Evolutionary conservation across 2,888 invertebrate genomes (phyloP).

Genomic region (Epinotia nisella): DNA sequence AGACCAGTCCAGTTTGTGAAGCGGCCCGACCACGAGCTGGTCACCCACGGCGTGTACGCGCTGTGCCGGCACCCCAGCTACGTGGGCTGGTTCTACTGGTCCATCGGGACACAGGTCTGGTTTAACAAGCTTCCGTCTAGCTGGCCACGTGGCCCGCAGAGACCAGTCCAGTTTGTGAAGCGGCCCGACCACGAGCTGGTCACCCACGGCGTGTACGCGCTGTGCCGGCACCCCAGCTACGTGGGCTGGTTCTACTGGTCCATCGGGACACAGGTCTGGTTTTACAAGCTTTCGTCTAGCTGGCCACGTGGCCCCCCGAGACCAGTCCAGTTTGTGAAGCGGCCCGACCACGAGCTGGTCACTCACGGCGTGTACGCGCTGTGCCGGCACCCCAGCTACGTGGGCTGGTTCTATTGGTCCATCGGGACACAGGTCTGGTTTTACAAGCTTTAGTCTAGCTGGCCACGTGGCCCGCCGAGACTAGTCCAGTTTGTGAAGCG

Average conservation of each 20-base stretch:
- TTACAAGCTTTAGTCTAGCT: too few species aligned
- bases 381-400: slow-evolving; percentile 98
- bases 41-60: slow-evolving; percentile 95
- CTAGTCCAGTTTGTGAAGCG: slow-evolving; percentile 91
- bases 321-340: slow-evolving; percentile 91
- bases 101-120: slow-evolving; percentile 96
- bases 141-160: too few species aligned
- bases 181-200: slow-evolving; percentile 93
- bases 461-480: too few species aligned
- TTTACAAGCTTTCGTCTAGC: too few species aligned
- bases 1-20: slow-evolving; percentile 92
- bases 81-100: slow-evolving; percentile 99
- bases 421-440: slow-evolving; percentile 95
- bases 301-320: too few species aligned
- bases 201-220: slow-evolving; percentile 94
- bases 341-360: slow-evolving; percentile 92
- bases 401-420: slow-evolving; percentile 99
- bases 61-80: slow-evolving; percentile 97
- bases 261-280: slow-evolving; percentile 95
- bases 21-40: slow-evolving; percentile 91
- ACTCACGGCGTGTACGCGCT: slow-evolving; percentile 94
- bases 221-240: slow-evolving; percentile 97
- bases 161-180: slow-evolving; percentile 92
- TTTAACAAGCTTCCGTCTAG: too few species aligned
- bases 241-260: slow-evolving; percentile 99